phyloP scores from a whole-genome alignment of 2,888 invertebrate genomes.

The Rhorus exstirpatorius region DNA sequence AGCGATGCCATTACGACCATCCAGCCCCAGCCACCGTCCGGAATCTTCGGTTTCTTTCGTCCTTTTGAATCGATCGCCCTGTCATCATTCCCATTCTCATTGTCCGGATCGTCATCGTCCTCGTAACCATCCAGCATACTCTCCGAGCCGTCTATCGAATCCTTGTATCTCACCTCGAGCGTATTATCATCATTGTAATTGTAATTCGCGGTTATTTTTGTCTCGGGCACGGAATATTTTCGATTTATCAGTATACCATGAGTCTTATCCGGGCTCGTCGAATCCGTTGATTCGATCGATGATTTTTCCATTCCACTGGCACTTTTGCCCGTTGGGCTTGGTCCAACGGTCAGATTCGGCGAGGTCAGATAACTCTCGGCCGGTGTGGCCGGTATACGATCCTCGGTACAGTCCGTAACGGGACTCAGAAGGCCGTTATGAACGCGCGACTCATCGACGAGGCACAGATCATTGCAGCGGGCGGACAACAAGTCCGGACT shows the following conservation, averaged over 20 bases:
- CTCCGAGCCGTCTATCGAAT: constrained; percentile 87
- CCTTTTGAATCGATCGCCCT: constrained; percentile 75
- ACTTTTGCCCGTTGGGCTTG: constrained; percentile 70
- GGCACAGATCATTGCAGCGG: constrained; percentile 72
- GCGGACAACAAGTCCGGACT: constrained; percentile 67
- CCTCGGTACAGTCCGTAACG: constrained; percentile 77
- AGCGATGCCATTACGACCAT: constrained; percentile 95
- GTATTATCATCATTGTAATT: constrained; percentile 85
- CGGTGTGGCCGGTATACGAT: constrained; percentile 73
- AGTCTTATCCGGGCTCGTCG: constrained; percentile 61
- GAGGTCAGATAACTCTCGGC: constrained; percentile 74
- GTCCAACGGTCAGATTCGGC: constrained; percentile 75
- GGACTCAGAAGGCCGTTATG: constrained; percentile 74
- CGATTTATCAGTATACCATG: constrained; percentile 73
- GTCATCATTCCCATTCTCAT: constrained; percentile 62
- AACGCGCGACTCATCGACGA: constrained; percentile 72
- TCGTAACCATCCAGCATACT: constrained; percentile 86
- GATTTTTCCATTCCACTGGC: constrained; percentile 21
- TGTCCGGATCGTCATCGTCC: constrained; percentile 76
- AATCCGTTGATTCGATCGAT: constrained; percentile 1
- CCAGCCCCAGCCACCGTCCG: constrained; percentile 97
- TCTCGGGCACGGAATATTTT: constrained; percentile 72
- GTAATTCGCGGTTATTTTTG: constrained; percentile 74
- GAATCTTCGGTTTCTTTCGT: constrained; percentile 88
- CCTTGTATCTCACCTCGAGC: constrained; percentile 86